phyloP scores from a whole-genome alignment of 1,140 invertebrate species.

The Dinoponera quadriceps region DNA sequence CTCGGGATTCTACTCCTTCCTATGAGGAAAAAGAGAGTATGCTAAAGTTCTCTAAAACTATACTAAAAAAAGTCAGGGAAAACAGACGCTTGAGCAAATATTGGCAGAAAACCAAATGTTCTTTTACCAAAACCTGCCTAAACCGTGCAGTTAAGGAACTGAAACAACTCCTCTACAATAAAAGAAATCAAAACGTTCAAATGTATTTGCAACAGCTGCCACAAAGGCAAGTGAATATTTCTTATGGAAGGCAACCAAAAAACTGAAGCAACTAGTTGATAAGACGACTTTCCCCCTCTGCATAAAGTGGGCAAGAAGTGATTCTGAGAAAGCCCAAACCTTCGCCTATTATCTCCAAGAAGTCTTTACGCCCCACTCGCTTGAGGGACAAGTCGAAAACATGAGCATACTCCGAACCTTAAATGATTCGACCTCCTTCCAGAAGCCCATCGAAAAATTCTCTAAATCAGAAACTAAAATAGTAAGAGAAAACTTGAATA shows the following conservation, averaged over 20 bases:
- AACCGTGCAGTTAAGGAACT: not conserved
- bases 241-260: no score
- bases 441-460: no score
- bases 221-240: conserved; percentile 50
- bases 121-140: not conserved
- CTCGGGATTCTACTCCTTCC: not conserved
- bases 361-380: no score
- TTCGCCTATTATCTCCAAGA: conserved; percentile 67
- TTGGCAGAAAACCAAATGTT: not conserved
- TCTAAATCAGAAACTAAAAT: no score
- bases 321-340: conserved; percentile 65
- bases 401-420: no score
- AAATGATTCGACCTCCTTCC: no score
- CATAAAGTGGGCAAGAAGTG: conserved; percentile 67
- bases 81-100: not conserved
- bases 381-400: no score
- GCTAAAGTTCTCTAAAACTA: not conserved
- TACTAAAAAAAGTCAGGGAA: not conserved
- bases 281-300: conserved; percentile 58
- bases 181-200: not conserved
- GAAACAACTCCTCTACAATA: not conserved
- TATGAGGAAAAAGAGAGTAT: not conserved
- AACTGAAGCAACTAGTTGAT: conserved; percentile 56
- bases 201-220: not conserved
- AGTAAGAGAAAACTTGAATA: no score